Evolutionary conservation across 2,113 vertebrate species (phyloP), one percentile per base, ranked within the genome.

Genomic region (Brachyistius frenatus): DNA sequence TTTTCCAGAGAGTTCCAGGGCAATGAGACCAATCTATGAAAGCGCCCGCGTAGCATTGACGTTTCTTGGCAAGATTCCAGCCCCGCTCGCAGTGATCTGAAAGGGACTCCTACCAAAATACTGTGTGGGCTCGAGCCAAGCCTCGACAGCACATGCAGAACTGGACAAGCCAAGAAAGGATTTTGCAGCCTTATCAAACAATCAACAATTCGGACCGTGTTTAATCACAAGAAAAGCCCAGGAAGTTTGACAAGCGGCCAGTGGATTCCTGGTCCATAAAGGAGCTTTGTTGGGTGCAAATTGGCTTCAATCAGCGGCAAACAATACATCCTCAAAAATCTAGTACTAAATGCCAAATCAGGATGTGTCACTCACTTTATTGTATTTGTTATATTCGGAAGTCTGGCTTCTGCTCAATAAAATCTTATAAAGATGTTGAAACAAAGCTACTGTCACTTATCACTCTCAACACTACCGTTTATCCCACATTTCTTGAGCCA

Each of bases 31-130:
- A 70, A 84, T 81, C 84, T 68, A 78, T 81, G 65, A 73, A 23
- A 55, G 53, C 46, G 2, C n/a, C 62, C 61, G 67, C 65, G 77
- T 55, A 33, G 35, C 79, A 85, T 73, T 73, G 74, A 87, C 46
- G 55, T 49, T 31, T 68, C 64, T 41, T 87, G 87, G 84, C 86
- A 36, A 57, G 23, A n/a, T 57, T 76, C 82, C 87, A 88, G 69
- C 36, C 4, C 47, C 9, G 8, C 68, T 44, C 66, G 15, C 37
- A 46, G 63, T 31, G 36, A 84, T 69, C 70, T 55, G 76, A 80
- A 75, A 69, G 75, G 61, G 60, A 80, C 71, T 79, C 14, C 0
- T 39, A 61, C 50, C 32, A 73, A 73, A 88, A 80, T 55, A 65
- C 5, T 16, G 41, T 31, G 31, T 56, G 54, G 71, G 72, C 63